Evolutionary conservation across 2,888 invertebrate species (phyloP), one percentile per base, ranked within the genome.

Genomic region (Lasius fuliginosus): DNA sequence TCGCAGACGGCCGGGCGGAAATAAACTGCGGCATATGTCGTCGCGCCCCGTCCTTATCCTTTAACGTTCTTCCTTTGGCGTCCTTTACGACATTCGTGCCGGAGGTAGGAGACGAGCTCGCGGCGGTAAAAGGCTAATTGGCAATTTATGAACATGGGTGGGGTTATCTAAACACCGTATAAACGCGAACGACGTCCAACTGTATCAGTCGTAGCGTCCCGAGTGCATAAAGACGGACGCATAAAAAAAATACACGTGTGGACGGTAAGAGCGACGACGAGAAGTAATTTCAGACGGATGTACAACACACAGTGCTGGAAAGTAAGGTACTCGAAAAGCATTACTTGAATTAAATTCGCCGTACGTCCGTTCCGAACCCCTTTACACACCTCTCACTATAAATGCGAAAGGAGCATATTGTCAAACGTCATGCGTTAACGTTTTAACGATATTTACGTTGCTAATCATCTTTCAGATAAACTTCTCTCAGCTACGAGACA

Each of bases 91-190:
- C 64, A 81, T 77, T 84, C 49, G 69, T 36, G 64, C 53, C 30
- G 40, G 12, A 60, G 36, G 68, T 33, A 27, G 23, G 12, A 83
- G 81, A 73, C 74, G 76, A 65, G 65, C 58, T 84, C 69, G 84
- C 65, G 81, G 64, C 56, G 82, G 71, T 88, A 87, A 87, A 88
- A 85, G 64, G 82, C 76, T 90, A 91, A 91, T 91, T 91, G 90
- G 82, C 86, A 87, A 86, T 91, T 90, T 87, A 84, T 82, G 65
- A 62, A 69, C 46, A n/a, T 67, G 69, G 36, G 18, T 69, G 67
- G 85, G 81, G 73, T 83, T 86, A 85, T 87, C 87, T 67, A 88
- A 86, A 86, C 75, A 83, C 53, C 74, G 58, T 82, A 83, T 84
- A 88, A 82, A 82, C 12, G 40, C 33, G 42, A 79, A 75, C 60